A percentile compares a stretch with the other conserved stretches of the same genome.
Evolutionary conservation across 2,888 invertebrate species (phyloP).

Genomic region (Caenorhabditis japonica): DNA sequence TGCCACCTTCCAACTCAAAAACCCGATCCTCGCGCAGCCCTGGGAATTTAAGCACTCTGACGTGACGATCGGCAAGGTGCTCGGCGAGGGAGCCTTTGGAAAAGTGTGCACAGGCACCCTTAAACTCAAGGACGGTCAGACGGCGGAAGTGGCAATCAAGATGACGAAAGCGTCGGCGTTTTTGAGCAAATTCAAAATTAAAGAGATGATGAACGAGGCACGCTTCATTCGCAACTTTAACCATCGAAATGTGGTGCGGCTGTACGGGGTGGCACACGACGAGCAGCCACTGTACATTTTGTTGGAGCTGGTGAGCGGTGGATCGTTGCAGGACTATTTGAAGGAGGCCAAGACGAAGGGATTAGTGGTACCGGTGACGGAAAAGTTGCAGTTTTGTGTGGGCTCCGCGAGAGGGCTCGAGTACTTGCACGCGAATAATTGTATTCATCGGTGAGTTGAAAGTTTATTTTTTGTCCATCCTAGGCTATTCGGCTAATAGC

Average conservation of each 20-base stretch:
- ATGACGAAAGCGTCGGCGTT: conserved; percentile 43
- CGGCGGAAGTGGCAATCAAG: conserved; percentile 53
- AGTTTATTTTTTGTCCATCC: no score
- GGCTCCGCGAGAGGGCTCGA: conserved; percentile 35
- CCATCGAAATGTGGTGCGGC: conserved; percentile 54
- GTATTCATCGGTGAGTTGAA: conserved; percentile 46
- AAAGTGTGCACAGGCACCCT: conserved; percentile 43
- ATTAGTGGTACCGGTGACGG: background rate
- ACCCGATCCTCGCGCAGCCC: conserved; percentile 20
- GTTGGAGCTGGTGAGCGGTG: conserved; percentile 51
- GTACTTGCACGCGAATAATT: conserved; percentile 35
- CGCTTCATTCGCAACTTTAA: conserved; percentile 52
- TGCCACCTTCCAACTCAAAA: conserved; percentile 32
- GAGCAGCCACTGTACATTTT: conserved; percentile 57
- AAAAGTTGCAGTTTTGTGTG: conserved; percentile 13
- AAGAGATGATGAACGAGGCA: conserved; percentile 61
- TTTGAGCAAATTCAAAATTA: conserved; percentile 52
- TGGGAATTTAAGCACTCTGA: conserved; percentile 56
- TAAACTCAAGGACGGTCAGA: conserved; percentile 20
- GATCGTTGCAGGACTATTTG: conserved; percentile 22
- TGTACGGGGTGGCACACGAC: no score
- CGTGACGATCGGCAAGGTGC: conserved; percentile 35
- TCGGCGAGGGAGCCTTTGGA: conserved; percentile 59
- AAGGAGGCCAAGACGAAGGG: conserved; percentile 23
- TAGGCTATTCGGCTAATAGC: no score